Evolutionary conservation across 2,797 vertebrate species (phyloP).

Genomic region (Cuculus canorus): DNA sequence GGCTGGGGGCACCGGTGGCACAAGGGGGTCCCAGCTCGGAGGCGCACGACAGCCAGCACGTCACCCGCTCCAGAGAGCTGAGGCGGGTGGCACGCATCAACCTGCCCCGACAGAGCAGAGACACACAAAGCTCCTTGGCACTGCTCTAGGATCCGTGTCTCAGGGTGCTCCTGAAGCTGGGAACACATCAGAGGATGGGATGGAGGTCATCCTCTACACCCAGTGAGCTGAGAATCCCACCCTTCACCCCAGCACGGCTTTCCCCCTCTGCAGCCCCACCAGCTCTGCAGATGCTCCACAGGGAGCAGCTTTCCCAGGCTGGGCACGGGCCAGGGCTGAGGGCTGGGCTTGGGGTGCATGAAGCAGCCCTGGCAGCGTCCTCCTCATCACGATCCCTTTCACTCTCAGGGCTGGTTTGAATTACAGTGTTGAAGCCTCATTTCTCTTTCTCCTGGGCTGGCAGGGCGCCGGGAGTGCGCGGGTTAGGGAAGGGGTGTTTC

Average conservation of each 20-base stretch:
- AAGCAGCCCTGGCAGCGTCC: neutral
- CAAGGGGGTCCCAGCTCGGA: accelerated
- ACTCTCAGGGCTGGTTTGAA: neutral
- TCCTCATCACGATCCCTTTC: neutral
- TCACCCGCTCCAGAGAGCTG: accelerated
- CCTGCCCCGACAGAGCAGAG: neutral
- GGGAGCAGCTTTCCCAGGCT: neutral
- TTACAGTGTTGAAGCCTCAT: neutral
- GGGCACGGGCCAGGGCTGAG: neutral
- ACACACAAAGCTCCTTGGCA: neutral
- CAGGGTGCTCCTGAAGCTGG: accelerated
- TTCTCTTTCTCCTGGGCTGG: neutral
- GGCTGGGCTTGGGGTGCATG: accelerated
- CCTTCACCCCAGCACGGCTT: accelerated
- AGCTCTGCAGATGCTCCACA: neutral
- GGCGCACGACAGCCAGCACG: accelerated
- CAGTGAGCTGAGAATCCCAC: neutral
- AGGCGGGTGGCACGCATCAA: accelerated
- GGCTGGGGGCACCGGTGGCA: accelerated
- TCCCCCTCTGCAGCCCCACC: neutral
- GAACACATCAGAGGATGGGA: neutral
- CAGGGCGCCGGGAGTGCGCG: accelerated
- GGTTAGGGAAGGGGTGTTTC: neutral
- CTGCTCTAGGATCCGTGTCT: accelerated
- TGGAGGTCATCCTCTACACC: neutral